A percentile compares a stretch with the other conserved stretches of the same genome.
Evolutionary conservation across 2,113 vertebrate species (phyloP).

Genomic region (Phaethon lepturus): DNA sequence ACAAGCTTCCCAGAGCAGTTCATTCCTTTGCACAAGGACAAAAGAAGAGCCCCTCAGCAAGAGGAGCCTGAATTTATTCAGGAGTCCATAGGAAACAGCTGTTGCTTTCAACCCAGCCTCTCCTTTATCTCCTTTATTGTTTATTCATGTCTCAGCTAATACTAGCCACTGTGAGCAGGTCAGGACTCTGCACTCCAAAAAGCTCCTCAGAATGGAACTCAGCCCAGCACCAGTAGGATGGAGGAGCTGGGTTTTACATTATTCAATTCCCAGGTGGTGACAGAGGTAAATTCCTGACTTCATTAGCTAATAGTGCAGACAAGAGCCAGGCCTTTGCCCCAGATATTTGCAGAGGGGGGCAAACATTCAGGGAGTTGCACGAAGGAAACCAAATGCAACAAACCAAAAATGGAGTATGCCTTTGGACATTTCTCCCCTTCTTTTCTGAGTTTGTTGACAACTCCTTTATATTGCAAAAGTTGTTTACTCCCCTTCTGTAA

Average conservation of each 20-base stretch:
- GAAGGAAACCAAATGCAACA: not conserved
- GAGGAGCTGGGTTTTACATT: not conserved
- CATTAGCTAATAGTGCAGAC: not conserved
- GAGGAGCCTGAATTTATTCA: conserved; percentile 43
- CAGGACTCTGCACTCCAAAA: conserved; percentile 2
- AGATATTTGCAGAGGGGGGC: not conserved
- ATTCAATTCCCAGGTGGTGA: conserved; percentile 41
- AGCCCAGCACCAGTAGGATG: not conserved
- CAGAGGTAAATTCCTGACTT: conserved; percentile 43
- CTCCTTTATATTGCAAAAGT: not conserved
- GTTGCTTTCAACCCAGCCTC: conserved; percentile 20
- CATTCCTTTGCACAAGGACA: not conserved
- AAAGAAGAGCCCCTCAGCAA: not conserved
- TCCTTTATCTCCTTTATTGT: conserved; percentile 52
- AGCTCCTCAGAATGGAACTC: conserved; percentile 28
- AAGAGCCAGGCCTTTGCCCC: not conserved
- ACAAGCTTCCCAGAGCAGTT: not conserved
- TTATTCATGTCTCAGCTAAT: conserved; percentile 36
- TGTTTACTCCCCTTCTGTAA: not conserved
- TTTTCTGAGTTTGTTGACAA: not conserved
- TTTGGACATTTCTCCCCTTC: not conserved
- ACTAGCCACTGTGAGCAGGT: conserved; percentile 1
- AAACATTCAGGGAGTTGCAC: not conserved
- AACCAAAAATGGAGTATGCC: not conserved
- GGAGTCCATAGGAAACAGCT: conserved; percentile 48